Conservation (phyloP, 2,888 invertebrate genomes). For the Cremastobaeus sp. region DNA sequence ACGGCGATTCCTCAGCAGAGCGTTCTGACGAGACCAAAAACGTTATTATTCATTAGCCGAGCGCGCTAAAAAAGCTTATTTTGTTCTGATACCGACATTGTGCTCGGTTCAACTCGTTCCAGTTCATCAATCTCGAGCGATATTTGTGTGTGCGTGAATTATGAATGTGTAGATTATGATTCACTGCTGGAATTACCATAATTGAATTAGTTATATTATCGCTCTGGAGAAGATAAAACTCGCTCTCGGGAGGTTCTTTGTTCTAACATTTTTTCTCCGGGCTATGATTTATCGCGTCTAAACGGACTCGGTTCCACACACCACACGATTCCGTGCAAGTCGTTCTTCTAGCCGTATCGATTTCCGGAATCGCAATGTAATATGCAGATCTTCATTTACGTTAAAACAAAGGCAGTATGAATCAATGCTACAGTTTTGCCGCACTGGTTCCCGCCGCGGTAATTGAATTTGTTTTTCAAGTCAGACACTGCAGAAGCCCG, state of each 20-base stretch:
- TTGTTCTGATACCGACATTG: conserved; percentile 3
- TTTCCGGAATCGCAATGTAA: conserved; percentile 10
- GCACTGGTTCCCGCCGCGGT: conserved; percentile 3
- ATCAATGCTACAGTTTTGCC: conserved; percentile 28
- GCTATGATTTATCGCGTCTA: conserved; percentile 9
- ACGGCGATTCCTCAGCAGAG: conserved; percentile 10
- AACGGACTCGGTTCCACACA: conserved; percentile 4
- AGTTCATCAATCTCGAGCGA: conserved; percentile 44
- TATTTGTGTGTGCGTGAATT: conserved; percentile 36
- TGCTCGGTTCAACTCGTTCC: conserved; percentile 18
- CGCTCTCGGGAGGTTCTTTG: conserved; percentile 27
- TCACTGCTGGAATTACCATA: conserved; percentile 50
- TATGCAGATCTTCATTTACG: conserved; percentile 32
- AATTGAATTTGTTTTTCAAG: conserved; percentile 50
- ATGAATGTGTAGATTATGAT: conserved; percentile 44
- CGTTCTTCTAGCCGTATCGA: conserved; percentile 8
- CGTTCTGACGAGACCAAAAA: no score
- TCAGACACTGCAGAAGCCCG: conserved; percentile 26
- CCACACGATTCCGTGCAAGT: neutral
- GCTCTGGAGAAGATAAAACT: conserved; percentile 16
- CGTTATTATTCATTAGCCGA: conserved; percentile 34
- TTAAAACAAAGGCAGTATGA: conserved; percentile 28
- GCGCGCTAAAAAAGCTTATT: neutral
- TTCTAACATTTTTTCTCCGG: conserved; percentile 4
- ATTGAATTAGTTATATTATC: conserved; percentile 51